A percentile compares a stretch with the other conserved stretches of the same genome.
Conservation (phyloP, 2,113 vertebrate genomes). For the Nothocercus nigrocapillus region DNA sequence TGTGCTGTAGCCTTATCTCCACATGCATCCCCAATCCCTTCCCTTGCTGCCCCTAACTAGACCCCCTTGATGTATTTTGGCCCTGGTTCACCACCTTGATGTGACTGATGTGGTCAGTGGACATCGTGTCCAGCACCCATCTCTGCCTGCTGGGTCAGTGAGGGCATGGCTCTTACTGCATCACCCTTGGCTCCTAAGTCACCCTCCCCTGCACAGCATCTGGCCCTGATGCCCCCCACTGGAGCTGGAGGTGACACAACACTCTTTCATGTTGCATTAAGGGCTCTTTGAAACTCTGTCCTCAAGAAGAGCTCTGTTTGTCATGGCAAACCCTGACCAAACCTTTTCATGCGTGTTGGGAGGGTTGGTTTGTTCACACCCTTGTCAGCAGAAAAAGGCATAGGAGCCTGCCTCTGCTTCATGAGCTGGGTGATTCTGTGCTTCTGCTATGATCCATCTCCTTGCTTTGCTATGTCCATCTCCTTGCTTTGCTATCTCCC, state of each 20-base stretch:
- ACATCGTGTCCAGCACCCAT: not conserved
- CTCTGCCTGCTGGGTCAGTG: fast-evolving
- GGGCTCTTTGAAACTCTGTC: not conserved
- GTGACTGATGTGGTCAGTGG: not conserved
- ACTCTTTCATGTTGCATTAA: not conserved
- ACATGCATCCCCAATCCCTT: not conserved
- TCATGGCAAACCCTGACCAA: not conserved
- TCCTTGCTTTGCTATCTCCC: not conserved
- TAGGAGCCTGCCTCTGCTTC: not conserved
- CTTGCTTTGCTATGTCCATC: not conserved
- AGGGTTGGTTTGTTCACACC: not conserved
- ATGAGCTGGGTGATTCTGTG: not conserved
- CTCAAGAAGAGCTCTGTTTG: not conserved
- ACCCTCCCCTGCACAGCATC: not conserved
- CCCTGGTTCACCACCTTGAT: not conserved
- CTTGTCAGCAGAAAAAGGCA: not conserved
- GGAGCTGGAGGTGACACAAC: not conserved
- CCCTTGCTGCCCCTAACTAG: not conserved
- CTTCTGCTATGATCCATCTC: not conserved
- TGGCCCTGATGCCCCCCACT: not conserved
- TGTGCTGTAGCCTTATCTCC: not conserved
- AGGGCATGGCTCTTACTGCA: not conserved
- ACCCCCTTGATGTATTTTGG: not conserved
- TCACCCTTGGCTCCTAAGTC: not conserved
- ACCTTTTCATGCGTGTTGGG: not conserved